Percentiles rank a stretch among this genome's conserved stretches.
Conservation (phyloP, 2,797 vertebrate species). For the Lithobates sylvaticus region DNA sequence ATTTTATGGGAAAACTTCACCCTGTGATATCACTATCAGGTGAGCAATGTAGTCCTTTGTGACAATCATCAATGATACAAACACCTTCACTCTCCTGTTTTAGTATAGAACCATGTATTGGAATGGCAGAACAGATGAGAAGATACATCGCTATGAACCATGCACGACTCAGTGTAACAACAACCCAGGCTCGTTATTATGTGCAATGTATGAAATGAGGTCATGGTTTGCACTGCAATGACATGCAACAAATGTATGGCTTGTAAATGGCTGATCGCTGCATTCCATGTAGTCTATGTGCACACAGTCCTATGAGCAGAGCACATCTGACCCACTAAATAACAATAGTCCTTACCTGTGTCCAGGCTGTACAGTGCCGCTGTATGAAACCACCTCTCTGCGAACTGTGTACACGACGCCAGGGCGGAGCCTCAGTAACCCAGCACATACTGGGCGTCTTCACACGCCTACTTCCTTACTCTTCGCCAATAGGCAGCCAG, state of each 20-base stretch:
- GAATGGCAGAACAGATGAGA: no score
- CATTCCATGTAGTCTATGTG: not conserved
- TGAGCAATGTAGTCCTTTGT: no score
- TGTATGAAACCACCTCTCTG: not conserved
- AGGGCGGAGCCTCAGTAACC: constrained; percentile 1
- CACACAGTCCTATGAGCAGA: not conserved
- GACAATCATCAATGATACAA: no score
- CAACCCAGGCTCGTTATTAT: no score
- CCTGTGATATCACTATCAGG: no score
- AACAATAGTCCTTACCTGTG: not conserved
- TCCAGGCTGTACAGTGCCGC: not conserved
- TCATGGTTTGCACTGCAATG: not conserved
- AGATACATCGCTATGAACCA: no score
- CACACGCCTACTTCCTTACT: not conserved
- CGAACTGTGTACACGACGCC: not conserved
- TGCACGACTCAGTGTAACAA: no score
- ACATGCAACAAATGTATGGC: no score
- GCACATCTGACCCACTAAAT: not conserved
- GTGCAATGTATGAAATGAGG: not conserved
- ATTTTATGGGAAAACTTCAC: no score
- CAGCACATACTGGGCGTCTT: not conserved
- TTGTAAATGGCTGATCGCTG: not conserved
- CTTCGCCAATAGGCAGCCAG: not conserved
- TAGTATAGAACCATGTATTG: no score
- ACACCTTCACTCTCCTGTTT: no score